Evolutionary conservation across 2,797 vertebrate species (phyloP), one percentile per base, ranked within the genome.

Genomic region (Hybognathus amarus): DNA sequence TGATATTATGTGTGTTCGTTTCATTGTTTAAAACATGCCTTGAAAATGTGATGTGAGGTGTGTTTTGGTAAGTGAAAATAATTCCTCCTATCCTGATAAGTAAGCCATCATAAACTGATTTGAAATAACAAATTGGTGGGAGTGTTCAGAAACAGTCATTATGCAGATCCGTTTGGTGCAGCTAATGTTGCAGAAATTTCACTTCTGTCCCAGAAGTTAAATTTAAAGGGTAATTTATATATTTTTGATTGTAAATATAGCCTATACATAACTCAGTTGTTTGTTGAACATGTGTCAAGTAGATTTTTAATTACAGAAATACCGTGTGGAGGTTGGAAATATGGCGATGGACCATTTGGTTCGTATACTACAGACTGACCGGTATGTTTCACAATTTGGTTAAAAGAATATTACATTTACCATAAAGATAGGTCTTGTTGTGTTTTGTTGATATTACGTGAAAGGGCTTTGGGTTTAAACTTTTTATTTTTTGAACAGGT

Each of bases 331-430:
- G 90, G 98, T 99, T 1, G 98, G 97, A 77, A 96, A 96, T 2
- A 97, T 99, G 88, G 96, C 97, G 0, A 97, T 99, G 98, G 96
- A 97, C 6, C 97, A 98, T 88, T 94, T 99, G 88, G 93, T 98
- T 88, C 96, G 92, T 30, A 97, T 99, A 54, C 93, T 99, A 20
- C 97, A 98, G 91, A 98, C 96, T 9, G 98, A 99, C 92, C 96
- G 98, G 98, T 99, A 91, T 92, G 95, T 74, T 74, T 33, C 7
- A 20, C 47, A 45, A 10, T 45, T 17, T 24, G 13, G 7, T n/a
- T 17, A 22, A 40, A 71, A 54, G 61, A 74, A 30, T 5, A n/a
- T 54, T 17, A 13, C 22, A 76, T 66, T 54, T 2, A 22, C 33
- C 42, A 18, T 67, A 18, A 76, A 27, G n/a, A 9, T n/a, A 11